Evolutionary conservation across 2,888 invertebrate species (phyloP).

Genomic region (Lasioglossum morio): DNA sequence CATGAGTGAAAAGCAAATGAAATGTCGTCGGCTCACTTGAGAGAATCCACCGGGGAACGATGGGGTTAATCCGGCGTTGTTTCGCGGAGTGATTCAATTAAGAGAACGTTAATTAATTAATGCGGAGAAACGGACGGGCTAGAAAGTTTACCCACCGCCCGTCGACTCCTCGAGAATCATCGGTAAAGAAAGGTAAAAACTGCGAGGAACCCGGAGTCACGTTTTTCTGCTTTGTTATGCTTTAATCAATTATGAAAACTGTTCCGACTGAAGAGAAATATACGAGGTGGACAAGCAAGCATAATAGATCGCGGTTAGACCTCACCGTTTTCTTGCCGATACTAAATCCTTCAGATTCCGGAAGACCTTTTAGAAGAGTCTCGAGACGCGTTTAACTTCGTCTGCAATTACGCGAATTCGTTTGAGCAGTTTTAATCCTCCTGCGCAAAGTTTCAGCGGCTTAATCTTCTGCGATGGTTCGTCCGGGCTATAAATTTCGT

Average conservation of each 20-base stretch:
- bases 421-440: slow-evolving; percentile 74
- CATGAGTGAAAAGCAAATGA: slow-evolving; percentile 62
- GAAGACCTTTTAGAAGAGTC: neutral
- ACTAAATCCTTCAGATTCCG: slow-evolving; percentile 44
- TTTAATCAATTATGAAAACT: slow-evolving; percentile 16
- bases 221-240: slow-evolving; percentile 18
- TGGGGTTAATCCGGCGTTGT: slow-evolving; percentile 65
- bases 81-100: slow-evolving; percentile 75
- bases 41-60: slow-evolving; percentile 55
- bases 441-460: slow-evolving; percentile 67
- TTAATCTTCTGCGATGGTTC: slow-evolving; percentile 66
- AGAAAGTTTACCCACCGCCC: slow-evolving; percentile 61
- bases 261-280: neutral
- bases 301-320: neutral
- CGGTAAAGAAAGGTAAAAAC: slow-evolving; percentile 52
- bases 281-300: neutral
- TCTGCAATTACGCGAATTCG: slow-evolving; percentile 77
- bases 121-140: slow-evolving; percentile 58
- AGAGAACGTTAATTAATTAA: slow-evolving; percentile 76
- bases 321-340: slow-evolving; percentile 20
- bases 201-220: slow-evolving; percentile 31
- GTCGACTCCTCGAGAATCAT: slow-evolving; percentile 51
- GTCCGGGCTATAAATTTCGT: slow-evolving; percentile 52
- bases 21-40: slow-evolving; percentile 60
- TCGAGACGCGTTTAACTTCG: slow-evolving; percentile 58